Base-by-base conservation (phyloP, 1,140 invertebrate genomes). In the Triops longicaudatus region DNA sequence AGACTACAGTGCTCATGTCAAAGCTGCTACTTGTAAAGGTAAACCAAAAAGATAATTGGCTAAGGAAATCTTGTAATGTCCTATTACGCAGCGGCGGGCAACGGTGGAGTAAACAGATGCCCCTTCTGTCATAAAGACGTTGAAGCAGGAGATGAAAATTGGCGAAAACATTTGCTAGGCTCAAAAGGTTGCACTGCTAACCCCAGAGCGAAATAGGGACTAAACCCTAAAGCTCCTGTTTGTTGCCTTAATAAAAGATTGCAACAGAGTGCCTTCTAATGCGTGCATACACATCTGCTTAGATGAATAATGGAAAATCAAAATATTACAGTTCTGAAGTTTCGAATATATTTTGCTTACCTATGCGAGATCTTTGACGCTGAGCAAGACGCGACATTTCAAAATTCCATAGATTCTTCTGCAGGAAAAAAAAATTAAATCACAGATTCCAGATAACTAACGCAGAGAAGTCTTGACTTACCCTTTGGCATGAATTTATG, bases 401-500 rank as follows among this genome's bases (percentile, higher is more conserved):
- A 63, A 63, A 63, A 63, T 22, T 63, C 50, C 50, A 63, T 63
- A 14, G 50, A 17, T 63, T 63, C 44, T 17, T 50, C 44, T 50
- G n/a, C 5, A 22, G n/a, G 12, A 3, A 50, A 50, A 1, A 4
- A 22, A 17, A 10, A 50, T 50, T 22, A 50, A 12, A 9, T 43
- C 9, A 43, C 9, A 17, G 44, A 50, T 22, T 50, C 44, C 6
- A 12, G n/a, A 73, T 17, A 27, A 73, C 27, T n/a, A n/a, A 37
- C 31, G 7, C 31, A 37, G 7, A 75, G 14, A 71, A 42, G 27
- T 72, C 12, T 11, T 26, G 12, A 28, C 76, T 74, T 79, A 80
- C 78, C 79, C 28, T 75, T 80, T 42, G 17, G 41, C 42, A 26
- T 44, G 9, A 80, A 44, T 12, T 73, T 31, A 37, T 79, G 77